Percentiles rank a stretch among this genome's conserved stretches.
Conservation (phyloP, 1,140 invertebrate species). For the Tetragonula clypearis region DNA sequence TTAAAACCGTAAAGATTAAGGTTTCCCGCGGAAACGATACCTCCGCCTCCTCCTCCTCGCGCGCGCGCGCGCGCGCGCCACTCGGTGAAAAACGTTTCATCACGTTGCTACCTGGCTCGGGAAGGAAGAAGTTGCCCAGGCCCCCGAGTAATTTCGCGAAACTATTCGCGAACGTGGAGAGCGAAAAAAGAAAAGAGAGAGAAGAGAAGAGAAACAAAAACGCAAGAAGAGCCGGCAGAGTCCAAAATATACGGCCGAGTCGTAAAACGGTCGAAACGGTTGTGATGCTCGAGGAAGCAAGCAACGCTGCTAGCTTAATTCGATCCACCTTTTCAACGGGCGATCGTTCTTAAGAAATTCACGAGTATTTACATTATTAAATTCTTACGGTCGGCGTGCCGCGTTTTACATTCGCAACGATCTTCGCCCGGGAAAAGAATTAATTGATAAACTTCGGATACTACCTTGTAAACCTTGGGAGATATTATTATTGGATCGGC, state of each 20-base stretch:
- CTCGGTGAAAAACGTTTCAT: background rate
- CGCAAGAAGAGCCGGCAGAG: background rate
- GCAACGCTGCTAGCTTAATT: background rate
- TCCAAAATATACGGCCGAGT: background rate
- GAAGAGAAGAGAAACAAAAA: background rate
- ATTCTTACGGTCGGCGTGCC: slow-evolving; percentile 22
- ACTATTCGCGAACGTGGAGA: background rate
- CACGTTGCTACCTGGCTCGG: background rate
- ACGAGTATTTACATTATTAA: slow-evolving; percentile 24
- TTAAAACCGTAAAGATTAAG: background rate
- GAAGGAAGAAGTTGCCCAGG: no score
- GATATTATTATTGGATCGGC: slow-evolving; percentile 48
- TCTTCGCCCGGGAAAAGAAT: slow-evolving; percentile 4
- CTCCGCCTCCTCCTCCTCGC: no score
- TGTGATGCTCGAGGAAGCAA: background rate
- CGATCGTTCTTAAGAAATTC: background rate
- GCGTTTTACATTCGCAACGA: background rate
- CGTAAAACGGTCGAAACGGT: no score
- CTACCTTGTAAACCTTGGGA: background rate
- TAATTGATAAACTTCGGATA: slow-evolving; percentile 31
- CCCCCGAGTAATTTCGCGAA: background rate
- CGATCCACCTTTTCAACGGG: background rate
- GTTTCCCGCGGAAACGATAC: background rate
- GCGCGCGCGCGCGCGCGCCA: no score
- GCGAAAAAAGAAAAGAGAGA: no score